Base-by-base conservation (phyloP, 2,888 invertebrate genomes). In the Nowickia ferox region DNA sequence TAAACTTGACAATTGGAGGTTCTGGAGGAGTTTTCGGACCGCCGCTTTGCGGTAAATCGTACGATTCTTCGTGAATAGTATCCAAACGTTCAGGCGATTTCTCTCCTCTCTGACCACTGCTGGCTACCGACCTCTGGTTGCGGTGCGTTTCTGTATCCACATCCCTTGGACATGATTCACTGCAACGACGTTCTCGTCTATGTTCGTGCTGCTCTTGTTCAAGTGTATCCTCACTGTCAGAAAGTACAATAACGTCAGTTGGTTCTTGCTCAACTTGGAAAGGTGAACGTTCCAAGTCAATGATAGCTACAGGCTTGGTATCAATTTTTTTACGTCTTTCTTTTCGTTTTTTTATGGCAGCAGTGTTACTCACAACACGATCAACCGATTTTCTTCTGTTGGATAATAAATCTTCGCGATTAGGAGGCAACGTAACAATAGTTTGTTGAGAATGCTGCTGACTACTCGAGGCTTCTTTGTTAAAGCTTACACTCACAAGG, bases 401-500 rank as follows among this genome's bases (percentile, higher is more conserved):
- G 4, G 84, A 87, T 2, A 92, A 81, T 9, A 93, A 89, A 88
- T 92, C 92, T 72, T 92, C 93, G 13, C 92, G 89, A 2, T 91
- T 91, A 0, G 92, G 88, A 2, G 93, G 92, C 79, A 93, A 83
- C 11, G 92, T 93, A 1, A 92, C 92, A 66, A 93, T 91, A 13
- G 93, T 92, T 46, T 91, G 92, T 63, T 92, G 94, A 90, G 83
- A 93, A 90, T 3, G 93, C 57, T 78, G 82, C 59, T 84, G 87
- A 17, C 61, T 87, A 66, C 48, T 38, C 9, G 84, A 86, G 5
- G 88, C 78, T 88, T 94, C 95, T 89, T 97, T 96, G 91, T 96
- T 96, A 93, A 98, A 98, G 92, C 97, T 97, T 19, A 98, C 97
- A 93, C 97, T 97, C 13, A 98, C 97, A 87, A 98, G 94, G 89